Evolutionary conservation across 1,140 invertebrate species (phyloP), one percentile per base, ranked within the genome.

Genomic region (Drosophila fuyamai): DNA sequence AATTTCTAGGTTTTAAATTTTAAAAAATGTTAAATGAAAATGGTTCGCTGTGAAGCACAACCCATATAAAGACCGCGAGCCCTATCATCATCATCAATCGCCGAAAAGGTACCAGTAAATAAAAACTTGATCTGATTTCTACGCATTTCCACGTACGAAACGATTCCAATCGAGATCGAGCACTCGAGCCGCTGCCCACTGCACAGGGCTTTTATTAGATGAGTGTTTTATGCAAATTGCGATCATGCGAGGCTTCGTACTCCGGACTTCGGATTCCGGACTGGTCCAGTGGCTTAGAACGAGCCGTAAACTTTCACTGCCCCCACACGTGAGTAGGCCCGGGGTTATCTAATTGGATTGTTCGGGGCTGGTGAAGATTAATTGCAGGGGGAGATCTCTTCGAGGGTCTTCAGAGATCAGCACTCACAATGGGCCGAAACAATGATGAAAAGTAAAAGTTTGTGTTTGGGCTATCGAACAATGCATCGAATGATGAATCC

Each of bases 391-490:
- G 72, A 53, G 57, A 83, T 88, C 68, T 79, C 70, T 79, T 65
- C 44, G 38, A 38, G 48, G 36, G 47, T 48, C 44, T 63, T 13
- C 51, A 9, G 13, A 66, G 65, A 68, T 66, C 65, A 66, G 48
- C 57, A 63, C 54, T 56, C 62, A 83, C 66, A 79, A 79, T 57
- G 36, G 43, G 5, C 23, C 35, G 4, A 62, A 76, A 81, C 67
- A 79, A 85, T 85, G 47, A 73, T 74, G 66, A 70, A 86, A 86
- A 86, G 82, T 86, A 86, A 86, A 86, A 86, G 82, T 83, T 88
- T 83, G 55, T 70, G 73, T 88, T 86, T 48, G 58, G 57, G 58
- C 58, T 43, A 61, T 57, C 66, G 59, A 76, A 86, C 82, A 86
- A 86, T 79, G 62, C 71, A 61, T 48, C 41, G 54, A 86, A 66